Evolutionary conservation across 2,113 vertebrate species (phyloP).

Genomic region (Panurus biarmicus): DNA sequence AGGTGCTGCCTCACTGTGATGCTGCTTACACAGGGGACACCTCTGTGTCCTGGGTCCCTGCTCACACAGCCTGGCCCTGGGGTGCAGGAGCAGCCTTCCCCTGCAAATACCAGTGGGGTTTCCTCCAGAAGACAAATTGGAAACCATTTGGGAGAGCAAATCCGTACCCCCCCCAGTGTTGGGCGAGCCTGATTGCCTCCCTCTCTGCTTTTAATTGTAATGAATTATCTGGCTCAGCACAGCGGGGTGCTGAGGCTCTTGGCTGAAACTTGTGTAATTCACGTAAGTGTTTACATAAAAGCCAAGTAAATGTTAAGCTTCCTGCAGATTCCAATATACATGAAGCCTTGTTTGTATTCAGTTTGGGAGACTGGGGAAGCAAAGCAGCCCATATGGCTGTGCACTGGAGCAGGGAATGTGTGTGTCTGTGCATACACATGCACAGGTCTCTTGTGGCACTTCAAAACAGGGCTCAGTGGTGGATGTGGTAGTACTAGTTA

Average conservation of each 20-base stretch:
- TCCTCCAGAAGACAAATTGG: not conserved
- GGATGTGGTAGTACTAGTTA: not conserved
- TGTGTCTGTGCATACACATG: not conserved
- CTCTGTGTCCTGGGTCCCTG: fast-evolving
- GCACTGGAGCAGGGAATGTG: not conserved
- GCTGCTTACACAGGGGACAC: not conserved
- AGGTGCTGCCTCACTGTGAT: not conserved
- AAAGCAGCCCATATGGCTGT: not conserved
- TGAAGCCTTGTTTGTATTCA: not conserved
- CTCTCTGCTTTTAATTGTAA: slow-evolving; percentile 45
- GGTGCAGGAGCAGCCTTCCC: not conserved
- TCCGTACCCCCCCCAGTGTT: not conserved
- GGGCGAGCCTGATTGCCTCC: slow-evolving; percentile 1
- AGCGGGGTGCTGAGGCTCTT: not conserved
- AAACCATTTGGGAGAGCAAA: slow-evolving; percentile 6
- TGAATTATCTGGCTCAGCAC: slow-evolving; percentile 14
- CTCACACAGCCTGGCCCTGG: not conserved
- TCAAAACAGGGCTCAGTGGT: not conserved
- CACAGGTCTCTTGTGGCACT: not conserved
- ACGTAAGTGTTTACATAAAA: slow-evolving; percentile 56
- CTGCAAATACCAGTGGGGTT: not conserved
- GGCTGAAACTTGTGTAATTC: slow-evolving; percentile 44
- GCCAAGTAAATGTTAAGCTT: slow-evolving; percentile 54
- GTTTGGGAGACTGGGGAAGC: not conserved
- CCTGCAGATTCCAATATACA: not conserved